Base-by-base conservation (phyloP, 2,888 invertebrate species). In the Creontiades dilutus region DNA sequence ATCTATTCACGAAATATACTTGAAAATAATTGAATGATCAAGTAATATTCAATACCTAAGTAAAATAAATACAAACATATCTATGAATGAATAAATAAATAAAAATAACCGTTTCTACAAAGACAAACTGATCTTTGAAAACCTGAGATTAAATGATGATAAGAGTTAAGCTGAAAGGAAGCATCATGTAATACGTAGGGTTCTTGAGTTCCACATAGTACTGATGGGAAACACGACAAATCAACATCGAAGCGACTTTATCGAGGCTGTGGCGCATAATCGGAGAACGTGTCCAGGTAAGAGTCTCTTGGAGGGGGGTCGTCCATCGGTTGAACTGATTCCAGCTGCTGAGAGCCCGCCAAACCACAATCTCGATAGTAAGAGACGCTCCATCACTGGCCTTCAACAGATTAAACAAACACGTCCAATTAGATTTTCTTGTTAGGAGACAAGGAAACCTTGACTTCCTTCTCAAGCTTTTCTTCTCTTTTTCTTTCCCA, bases 321-420 rank as follows among this genome's bases (percentile, higher is more conserved):
- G 68, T 68, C 23, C 68, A n/a, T 68, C 23, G 82, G 82, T 82
- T 5, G 82, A 52, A 52, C 82, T 27, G 82, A 48, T 14, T 82
- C 82, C 52, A n/a, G 82, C 14, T 52, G 82, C 12, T 16, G 78
- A 82, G 82, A 5, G 48, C 82, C 55, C 88, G 88, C 88, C 88
- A 86, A 78, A 88, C 86, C 88, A 91, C 90, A 90, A 90, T 90
- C 90, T 90, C 89, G 91, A 91, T 91, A 91, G 91, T 91, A 91
- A 91, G 91, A 91, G 91, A 89, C 87, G 85, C 82, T 86, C 85
- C 87, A 81, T 87, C 87, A 89, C 89, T 86, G 82, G 90, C 91
- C 90, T 91, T 91, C 87, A 91, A 91, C 91, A 91, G 89, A 91
- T 84, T 89, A 91, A 91, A 91, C 88, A 90, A 90, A 84, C 37